These are phyloP conservation scores for Acromyrmex charruanus DNA, from an alignment of 1,140 invertebrate genomes.

Conservation along the genomic window DNA sequence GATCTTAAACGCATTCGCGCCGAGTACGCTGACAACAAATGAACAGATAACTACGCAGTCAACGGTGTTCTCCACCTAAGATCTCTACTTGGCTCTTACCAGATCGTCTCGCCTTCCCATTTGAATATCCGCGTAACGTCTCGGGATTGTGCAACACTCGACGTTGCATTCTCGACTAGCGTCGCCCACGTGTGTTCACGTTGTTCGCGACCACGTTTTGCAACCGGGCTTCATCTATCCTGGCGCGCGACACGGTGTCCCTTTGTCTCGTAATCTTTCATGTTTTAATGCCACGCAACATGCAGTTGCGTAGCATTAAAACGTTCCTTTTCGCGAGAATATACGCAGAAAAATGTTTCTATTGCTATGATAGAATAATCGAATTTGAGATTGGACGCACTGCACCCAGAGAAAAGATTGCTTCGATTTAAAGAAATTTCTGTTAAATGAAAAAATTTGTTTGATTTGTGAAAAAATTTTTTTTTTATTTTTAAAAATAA, in stretches of 20 bases:
- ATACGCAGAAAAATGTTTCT: too few relatives aligned
- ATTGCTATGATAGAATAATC: too few relatives aligned
- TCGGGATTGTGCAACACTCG: constrained; percentile 16
- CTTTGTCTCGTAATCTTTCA: constrained; percentile 66
- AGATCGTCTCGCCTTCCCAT: constrained; percentile 20
- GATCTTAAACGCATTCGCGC: background rate
- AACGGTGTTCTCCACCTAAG: background rate
- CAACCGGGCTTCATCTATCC: constrained; percentile 70
- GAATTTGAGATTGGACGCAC: too few relatives aligned
- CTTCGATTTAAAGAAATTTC: too few relatives aligned
- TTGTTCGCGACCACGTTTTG: constrained; percentile 55
- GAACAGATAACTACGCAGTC: constrained; percentile 18
- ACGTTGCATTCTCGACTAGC: constrained; percentile 27
- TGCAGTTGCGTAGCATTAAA: background rate
- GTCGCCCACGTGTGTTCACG: constrained; percentile 67
- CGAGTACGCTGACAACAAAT: constrained; percentile 2
- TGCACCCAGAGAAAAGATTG: too few relatives aligned
- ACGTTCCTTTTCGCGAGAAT: background rate
- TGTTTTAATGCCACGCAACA: background rate
- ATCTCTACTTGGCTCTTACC: background rate
- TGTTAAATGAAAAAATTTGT: too few relatives aligned
- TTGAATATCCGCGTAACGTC: constrained; percentile 35
- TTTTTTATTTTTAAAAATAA: too few relatives aligned
- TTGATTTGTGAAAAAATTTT: too few relatives aligned
- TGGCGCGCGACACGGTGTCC: constrained; percentile 69